Base-by-base conservation (phyloP, 1,140 invertebrate species). In the Drosophila leontia region DNA sequence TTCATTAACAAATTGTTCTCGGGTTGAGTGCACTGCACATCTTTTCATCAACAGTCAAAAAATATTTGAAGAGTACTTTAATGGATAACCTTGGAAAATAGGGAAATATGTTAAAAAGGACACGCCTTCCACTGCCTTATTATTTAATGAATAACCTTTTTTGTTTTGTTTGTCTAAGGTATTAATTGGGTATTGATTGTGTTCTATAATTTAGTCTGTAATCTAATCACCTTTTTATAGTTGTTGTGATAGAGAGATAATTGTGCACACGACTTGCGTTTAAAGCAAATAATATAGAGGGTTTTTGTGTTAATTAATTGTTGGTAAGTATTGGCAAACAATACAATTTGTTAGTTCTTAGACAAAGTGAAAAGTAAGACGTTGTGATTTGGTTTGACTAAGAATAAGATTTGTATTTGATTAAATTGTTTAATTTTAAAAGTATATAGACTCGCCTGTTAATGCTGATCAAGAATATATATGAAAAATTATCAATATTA, bases 1-100 rank as follows among this genome's bases (percentile, higher is more conserved):
- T 78, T 78, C 75, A 77, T 77, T 77, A 77, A 68, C 56, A 67
- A 77, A 76, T 65, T 58, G 50, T 72, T 64, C 3, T 6, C 12
- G 37, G 26, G 29, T 15, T 23, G 53, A 17, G 26, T 15, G 37
- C 19, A 34, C 29, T 34, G 39, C 44, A 26, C 44, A 26, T 62
- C 19, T 26, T 64, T 44, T 62, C 57, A n/a, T 42, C 29, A 64
- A 35, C 11, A 57, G 55, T 11, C 13, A 15, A 29, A 15, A 23
- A 15, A 23, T 37, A n/a, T 39, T 23, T 39, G 4, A 39, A 55
- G 34, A 19, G 13, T 0, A n/a, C 53, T 55, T 55, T 55, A 39
- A 55, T 15, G 34, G 13, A 5, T 9, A 37, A 39, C 13, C 34
- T 55, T 55, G 34, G 51, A 0, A 15, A 35, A 15, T 35, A 13